These are phyloP conservation scores for Luscinia megarhynchos DNA, from an alignment of 2,797 vertebrate species.

Conservation along the genomic window DNA sequence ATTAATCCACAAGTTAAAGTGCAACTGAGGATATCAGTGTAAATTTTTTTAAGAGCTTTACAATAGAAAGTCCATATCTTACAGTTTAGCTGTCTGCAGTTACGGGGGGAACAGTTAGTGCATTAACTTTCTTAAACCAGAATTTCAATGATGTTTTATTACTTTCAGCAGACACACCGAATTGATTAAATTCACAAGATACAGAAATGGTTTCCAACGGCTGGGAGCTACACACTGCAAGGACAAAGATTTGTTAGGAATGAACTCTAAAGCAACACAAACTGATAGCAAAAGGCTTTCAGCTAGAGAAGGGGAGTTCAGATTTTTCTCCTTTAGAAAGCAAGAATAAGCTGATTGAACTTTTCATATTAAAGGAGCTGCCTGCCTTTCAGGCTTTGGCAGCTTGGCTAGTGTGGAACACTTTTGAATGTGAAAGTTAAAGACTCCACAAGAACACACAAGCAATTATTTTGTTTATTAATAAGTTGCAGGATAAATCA, in stretches of 20 bases:
- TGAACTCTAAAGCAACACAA: neutral
- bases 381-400: neutral
- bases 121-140: slow-evolving; percentile 17
- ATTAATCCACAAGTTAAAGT: slow-evolving; percentile 23
- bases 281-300: neutral
- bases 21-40: neutral
- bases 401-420: neutral
- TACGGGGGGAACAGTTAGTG: neutral
- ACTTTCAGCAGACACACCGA: slow-evolving; percentile 4
- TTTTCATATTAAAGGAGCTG: neutral
- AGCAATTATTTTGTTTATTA: neutral
- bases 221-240: slow-evolving; percentile 1
- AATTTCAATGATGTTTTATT: slow-evolving; percentile 46
- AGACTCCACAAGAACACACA: neutral
- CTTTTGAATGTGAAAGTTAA: neutral
- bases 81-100: neutral
- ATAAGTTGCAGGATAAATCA: neutral
- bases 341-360: neutral
- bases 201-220: slow-evolving; percentile 31
- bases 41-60: neutral
- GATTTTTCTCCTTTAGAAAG: neutral
- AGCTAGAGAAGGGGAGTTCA: neutral
- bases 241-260: slow-evolving; percentile 31
- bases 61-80: neutral
- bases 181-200: slow-evolving; percentile 49